Conservation (phyloP, 1,140 invertebrate species). For the Drosophila fuyamai region DNA sequence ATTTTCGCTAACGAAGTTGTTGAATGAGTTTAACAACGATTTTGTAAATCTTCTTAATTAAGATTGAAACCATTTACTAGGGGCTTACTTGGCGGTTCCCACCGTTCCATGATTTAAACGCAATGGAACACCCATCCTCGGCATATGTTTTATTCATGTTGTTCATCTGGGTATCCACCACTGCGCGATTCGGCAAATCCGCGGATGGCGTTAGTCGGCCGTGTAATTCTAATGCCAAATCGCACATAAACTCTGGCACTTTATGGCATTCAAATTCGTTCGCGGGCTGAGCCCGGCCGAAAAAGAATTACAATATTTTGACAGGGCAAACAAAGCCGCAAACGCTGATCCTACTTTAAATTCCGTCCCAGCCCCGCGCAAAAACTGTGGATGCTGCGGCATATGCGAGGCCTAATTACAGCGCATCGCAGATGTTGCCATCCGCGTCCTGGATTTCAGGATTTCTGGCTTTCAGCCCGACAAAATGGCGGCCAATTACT, state of each 20-base stretch:
- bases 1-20: too few species aligned
- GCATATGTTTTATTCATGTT: slow-evolving; percentile 49
- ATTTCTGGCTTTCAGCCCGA: slow-evolving; percentile 3
- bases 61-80: background rate
- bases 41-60: background rate
- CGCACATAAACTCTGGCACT: slow-evolving; percentile 59
- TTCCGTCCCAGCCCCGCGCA: slow-evolving; percentile 37
- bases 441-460: slow-evolving; percentile 24
- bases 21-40: too few species aligned
- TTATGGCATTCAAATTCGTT: slow-evolving; percentile 72
- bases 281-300: slow-evolving; percentile 31
- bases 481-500: slow-evolving; percentile 75
- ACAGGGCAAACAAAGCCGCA: slow-evolving; percentile 73
- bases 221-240: slow-evolving; percentile 68
- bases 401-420: slow-evolving; percentile 79
- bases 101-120: slow-evolving; percentile 11
- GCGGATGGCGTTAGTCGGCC: slow-evolving; percentile 51
- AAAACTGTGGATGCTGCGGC: slow-evolving; percentile 50
- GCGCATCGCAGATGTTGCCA: slow-evolving; percentile 69
- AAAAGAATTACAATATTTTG: slow-evolving; percentile 78
- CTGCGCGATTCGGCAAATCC: slow-evolving; percentile 12
- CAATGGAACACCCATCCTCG: slow-evolving; percentile 18
- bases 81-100: background rate
- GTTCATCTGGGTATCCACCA: slow-evolving; percentile 6
- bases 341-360: slow-evolving; percentile 80